Base-by-base conservation (phyloP, 2,888 invertebrate species). In the Epirrita christyi region DNA sequence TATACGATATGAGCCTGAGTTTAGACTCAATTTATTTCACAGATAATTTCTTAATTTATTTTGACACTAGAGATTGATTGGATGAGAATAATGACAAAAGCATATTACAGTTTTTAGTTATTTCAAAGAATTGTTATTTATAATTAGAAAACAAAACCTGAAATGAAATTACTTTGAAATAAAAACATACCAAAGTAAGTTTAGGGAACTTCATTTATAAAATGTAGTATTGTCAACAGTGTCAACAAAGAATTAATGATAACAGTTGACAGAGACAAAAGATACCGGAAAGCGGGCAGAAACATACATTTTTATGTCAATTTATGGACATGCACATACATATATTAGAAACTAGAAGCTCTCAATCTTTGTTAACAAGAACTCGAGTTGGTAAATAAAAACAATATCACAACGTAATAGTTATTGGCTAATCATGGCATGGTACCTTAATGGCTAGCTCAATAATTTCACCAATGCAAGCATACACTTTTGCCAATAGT, bases 171-270 rank as follows among this genome's bases (percentile, higher is more conserved):
- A 1, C 32, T 32, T 36, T 36, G 36, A 11, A n/a, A n/a, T n/a
- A n/a, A n/a, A 11, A 6, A 36, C 21, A 21, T 21, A 21, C n/a
- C 10, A 21, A 37, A 37, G n/a, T 10, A 13, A 41, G 0, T n/a
- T 10, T n/a, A 15, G 2, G 1, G 41, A 21, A 41, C 14, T 13
- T 7, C 14, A 38, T 14, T 38, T 38, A 8, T 41, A 1, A 21
- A 21, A 41, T 9, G n/a, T 21, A 41, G 15, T 21, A 70, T 70
- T 66, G 67, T 66, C 69, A n/a, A n/a, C n/a, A n/a, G n/a, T n/a
- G 66, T 64, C 61, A n/a, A n/a, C n/a, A 66, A 70, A 70, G 76
- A 75, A 67, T 55, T 50, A 71, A 75, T 79, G 73, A 69, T 72
- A 67, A 69, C 65, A 65, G 45, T 63, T 70, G 68, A 67, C 73